Evolutionary conservation across 2,113 vertebrate species (phyloP), one percentile per base, ranked within the genome.

Genomic region (Gambusia holbrooki): DNA sequence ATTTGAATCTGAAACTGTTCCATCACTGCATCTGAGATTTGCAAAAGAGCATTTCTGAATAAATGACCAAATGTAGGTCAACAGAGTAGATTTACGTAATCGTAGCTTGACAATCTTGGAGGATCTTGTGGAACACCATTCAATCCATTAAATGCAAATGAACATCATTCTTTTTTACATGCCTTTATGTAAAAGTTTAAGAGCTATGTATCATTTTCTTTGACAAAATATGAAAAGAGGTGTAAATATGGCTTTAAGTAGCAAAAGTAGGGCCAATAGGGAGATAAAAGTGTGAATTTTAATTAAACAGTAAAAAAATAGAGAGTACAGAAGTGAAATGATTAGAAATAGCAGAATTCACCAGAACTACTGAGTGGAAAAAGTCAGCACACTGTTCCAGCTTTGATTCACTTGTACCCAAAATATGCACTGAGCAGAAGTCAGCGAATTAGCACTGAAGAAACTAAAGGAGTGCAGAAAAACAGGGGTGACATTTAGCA

Each of bases 291-390:
- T 66, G 17, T 19, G 22, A 63, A 29, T 30, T 30, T 62, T 30
- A 71, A 37, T 35, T 35, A 10, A n/a, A 32, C 22, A n/a, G 5
- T 25, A 25, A 77, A 19, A 74, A 45, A 30, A 17, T 25, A n/a
- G 22, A 54, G 6, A 9, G 51, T 54, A 25, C 22, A n/a, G 51
- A 54, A 54, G 51, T 22, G 40, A 61, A 69, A 37, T 62, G 19
- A 69, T 70, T 51, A 76, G 40, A 66, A 60, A 6, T 51, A 9
- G 62, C 51, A 48, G 15, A 83, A 58, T 72, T 66, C 51, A 84
- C n/a, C 8, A 79, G 71, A 76, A 62, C 12, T n/a, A 7, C 64
- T 73, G 62, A 76, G 77, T 66, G 62, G 62, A 69, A 69, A 78
- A 75, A 76, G 66, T 67, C 60, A 71, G 54, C 60, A 64, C 63